Evolutionary conservation across 1,140 invertebrate genomes (phyloP).

Genomic region (Drosophila quadrilineata): DNA sequence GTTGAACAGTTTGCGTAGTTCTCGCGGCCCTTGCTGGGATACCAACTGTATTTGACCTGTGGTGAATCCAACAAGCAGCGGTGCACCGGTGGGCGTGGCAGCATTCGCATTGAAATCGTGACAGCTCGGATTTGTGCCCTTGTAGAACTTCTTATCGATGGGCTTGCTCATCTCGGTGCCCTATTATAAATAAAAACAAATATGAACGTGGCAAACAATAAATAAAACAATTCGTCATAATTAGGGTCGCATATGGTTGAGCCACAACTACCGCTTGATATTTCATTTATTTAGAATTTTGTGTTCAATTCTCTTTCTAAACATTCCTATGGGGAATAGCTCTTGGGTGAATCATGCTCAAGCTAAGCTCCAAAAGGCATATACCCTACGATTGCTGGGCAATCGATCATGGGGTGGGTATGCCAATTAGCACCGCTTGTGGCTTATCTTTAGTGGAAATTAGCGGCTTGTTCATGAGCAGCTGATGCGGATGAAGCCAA

Average conservation of each 20-base stretch:
- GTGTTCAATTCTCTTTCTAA: too few relatives aligned
- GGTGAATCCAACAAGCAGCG: constrained; percentile 96
- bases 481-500: constrained; percentile 12
- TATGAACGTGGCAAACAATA: too few relatives aligned
- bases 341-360: too few relatives aligned
- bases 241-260: not conserved
- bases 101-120: constrained; percentile 97
- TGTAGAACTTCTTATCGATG: constrained; percentile 98
- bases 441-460: constrained; percentile 30
- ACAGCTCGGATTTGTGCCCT: constrained; percentile 99
- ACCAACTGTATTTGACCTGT: constrained; percentile 98
- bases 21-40: constrained; percentile 98
- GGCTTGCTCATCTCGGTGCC: constrained; percentile 97
- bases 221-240: not conserved
- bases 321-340: too few relatives aligned
- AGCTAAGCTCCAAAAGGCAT: not conserved
- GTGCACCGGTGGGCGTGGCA: constrained; percentile 90
- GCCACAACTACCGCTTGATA: not conserved
- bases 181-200: constrained; percentile 82
- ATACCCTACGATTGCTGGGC: not conserved
- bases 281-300: too few relatives aligned
- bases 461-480: constrained; percentile 60
- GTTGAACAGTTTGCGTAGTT: constrained; percentile 98
- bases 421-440: constrained; percentile 18
- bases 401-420: not conserved